A percentile compares a stretch with the other conserved stretches of the same genome.
Evolutionary conservation across 1,140 invertebrate genomes (phyloP).

Genomic region (Drosophila miranda): DNA sequence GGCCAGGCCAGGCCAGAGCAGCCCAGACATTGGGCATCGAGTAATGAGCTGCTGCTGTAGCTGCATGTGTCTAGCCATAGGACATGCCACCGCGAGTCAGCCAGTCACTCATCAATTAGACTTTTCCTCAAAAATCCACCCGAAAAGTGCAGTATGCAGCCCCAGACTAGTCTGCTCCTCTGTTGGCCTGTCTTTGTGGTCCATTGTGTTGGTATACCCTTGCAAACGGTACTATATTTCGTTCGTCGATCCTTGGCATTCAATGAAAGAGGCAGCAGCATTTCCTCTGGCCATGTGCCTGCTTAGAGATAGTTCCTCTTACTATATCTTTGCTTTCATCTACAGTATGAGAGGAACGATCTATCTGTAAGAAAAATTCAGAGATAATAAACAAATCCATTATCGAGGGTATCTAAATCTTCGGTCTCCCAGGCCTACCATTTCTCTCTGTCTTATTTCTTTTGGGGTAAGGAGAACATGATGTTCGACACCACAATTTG

Average conservation of each 20-base stretch:
- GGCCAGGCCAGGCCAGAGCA: neutral
- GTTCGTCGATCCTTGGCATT: too few relatives aligned
- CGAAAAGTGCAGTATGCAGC: slow-evolving; percentile 39
- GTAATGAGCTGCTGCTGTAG: slow-evolving; percentile 48
- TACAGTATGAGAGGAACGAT: too few relatives aligned
- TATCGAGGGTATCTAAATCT: too few relatives aligned
- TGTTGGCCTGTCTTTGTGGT: slow-evolving; percentile 12
- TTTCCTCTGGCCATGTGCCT: too few relatives aligned
- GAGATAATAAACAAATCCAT: too few relatives aligned
- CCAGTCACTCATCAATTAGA: slow-evolving; percentile 66
- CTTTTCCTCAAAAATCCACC: slow-evolving; percentile 57
- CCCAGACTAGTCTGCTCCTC: slow-evolving; percentile 10
- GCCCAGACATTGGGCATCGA: slow-evolving; percentile 15
- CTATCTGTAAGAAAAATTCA: too few relatives aligned
- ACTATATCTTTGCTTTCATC: too few relatives aligned
- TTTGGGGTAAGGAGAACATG: slow-evolving; percentile 55
- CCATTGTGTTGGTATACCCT: slow-evolving; percentile 19
- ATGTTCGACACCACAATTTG: slow-evolving; percentile 80
- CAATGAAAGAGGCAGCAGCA: too few relatives aligned
- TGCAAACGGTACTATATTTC: too few relatives aligned
- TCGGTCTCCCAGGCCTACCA: too few relatives aligned
- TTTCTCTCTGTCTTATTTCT: neutral
- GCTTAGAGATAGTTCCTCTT: too few relatives aligned
- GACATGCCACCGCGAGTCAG: slow-evolving; percentile 17
- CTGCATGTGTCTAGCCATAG: slow-evolving; percentile 56